A percentile compares a stretch with the other conserved stretches of the same genome.
These are phyloP conservation scores for Erpobdella octoculata DNA, from an alignment of 2,888 invertebrate genomes.

Conservation along the genomic window DNA sequence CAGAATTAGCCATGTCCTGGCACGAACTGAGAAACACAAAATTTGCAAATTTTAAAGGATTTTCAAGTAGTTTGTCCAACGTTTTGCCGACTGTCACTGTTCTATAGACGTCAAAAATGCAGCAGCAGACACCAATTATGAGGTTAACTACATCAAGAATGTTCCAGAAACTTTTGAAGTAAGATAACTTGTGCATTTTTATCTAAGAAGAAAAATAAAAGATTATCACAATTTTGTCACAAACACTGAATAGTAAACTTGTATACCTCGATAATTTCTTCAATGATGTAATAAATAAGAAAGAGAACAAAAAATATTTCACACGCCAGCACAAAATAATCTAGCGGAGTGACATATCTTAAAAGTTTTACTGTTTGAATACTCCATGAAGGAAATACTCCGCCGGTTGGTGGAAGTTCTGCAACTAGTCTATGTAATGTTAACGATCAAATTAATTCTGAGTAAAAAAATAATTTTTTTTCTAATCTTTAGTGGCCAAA, in stretches of 20 bases:
- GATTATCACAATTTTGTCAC: not conserved
- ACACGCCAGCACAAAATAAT: constrained; percentile 57
- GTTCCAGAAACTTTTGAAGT: constrained; percentile 61
- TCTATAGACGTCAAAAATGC: constrained; percentile 55
- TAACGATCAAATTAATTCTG: not conserved
- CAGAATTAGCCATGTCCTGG: constrained; percentile 55
- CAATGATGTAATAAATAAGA: constrained; percentile 59
- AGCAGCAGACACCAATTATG: constrained; percentile 54
- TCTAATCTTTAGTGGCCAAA: too few species aligned
- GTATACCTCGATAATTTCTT: constrained; percentile 54
- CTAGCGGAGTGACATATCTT: constrained; percentile 55
- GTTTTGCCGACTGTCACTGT: constrained; percentile 51
- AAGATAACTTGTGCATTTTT: constrained; percentile 51
- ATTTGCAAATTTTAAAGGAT: constrained; percentile 56
- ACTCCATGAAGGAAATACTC: constrained; percentile 59
- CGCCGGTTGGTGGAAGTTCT: constrained; percentile 68
- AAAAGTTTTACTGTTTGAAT: constrained; percentile 60
- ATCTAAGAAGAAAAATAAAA: constrained; percentile 46
- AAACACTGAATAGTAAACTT: not conserved
- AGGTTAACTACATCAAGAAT: constrained; percentile 61
- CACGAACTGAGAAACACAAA: constrained; percentile 61
- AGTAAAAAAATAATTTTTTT: not conserved
- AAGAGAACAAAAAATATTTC: constrained; percentile 59
- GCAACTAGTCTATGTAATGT: constrained; percentile 42
- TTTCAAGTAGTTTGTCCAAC: constrained; percentile 50